Base-by-base conservation (phyloP, 2,113 vertebrate genomes). In the Rousettus leschenaultii region DNA sequence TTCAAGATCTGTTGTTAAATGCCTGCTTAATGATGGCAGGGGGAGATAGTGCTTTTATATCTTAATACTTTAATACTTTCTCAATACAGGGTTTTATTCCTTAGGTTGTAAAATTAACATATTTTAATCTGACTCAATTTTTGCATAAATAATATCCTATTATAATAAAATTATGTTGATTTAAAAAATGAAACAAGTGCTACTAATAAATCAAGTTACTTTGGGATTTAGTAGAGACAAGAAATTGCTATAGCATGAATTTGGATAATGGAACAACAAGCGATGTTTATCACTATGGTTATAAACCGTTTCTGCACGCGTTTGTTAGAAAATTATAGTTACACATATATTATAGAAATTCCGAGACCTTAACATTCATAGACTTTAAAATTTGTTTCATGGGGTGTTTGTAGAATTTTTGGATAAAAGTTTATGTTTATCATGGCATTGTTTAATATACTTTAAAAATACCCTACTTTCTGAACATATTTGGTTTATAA, bases 321-420 rank as follows among this genome's bases (percentile, higher is more conserved):
- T 74, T 95, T 94, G 66, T 87, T 95, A 90, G 79, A 87, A 95
- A 92, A 86, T 96, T 78, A 87, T 43, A 66, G 35, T 85, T 94
- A 53, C 21, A 16, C 22, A 92, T 79, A 43, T 71, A 38, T 74
- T 83, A 92, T 70, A 86, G 38, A 82, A 53, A 75, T 97, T 89
- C 63, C 92, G 35, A 79, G 48, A 38, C 53, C 15, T 88, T 96
- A 82, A 70, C 19, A 55, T 73, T 95, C 12, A 71, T 77, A 77
- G 57, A 40, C 53, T 83, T 71, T 66, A 65, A 26, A 70, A 82
- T 63, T 87, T 55, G 51, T 51, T 10, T 77, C 55, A 8, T 68
- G 0, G 53, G 33, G 73, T 91, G 63, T 91, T 96, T 45, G 11
- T 93, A 40, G 86, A 45, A 88, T 28, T 96, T 96, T 33, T 33